These are phyloP conservation scores for Acipenser ruthenus DNA, from an alignment of 2,797 vertebrate genomes.

Conservation along the genomic window DNA sequence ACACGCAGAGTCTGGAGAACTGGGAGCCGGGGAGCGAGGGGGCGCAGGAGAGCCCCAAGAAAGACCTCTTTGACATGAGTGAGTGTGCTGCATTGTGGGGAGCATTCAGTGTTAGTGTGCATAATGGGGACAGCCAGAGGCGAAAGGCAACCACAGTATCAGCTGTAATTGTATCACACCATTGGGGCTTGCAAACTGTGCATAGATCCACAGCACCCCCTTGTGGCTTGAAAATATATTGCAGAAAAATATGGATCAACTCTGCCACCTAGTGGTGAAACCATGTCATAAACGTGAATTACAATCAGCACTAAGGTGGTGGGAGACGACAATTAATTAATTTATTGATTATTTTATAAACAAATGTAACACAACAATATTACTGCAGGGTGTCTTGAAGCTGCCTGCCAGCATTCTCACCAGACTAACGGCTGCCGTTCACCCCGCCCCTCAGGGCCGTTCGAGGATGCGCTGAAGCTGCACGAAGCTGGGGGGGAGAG, in stretches of 20 bases:
- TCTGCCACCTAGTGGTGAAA: slow-evolving; percentile 48
- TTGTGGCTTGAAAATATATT: too few relatives aligned
- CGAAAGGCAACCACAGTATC: too few relatives aligned
- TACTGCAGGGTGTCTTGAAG: too few relatives aligned
- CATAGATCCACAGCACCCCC: too few relatives aligned
- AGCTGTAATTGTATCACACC: too few relatives aligned
- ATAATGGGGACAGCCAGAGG: too few relatives aligned
- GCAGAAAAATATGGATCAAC: slow-evolving; percentile 36
- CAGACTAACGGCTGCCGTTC: too few relatives aligned
- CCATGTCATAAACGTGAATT: slow-evolving; percentile 12
- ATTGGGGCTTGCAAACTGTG: too few relatives aligned
- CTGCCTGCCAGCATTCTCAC: too few relatives aligned
- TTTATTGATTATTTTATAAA: too few relatives aligned
- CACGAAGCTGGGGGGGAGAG: slow-evolving; percentile 62
- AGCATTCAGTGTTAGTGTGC: too few relatives aligned
- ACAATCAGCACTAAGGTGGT: neutral
- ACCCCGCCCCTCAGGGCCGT: slow-evolving; percentile 63
- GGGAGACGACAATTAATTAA: neutral
- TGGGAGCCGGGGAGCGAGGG: slow-evolving; percentile 32
- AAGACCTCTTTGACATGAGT: slow-evolving; percentile 97
- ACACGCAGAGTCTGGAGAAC: slow-evolving; percentile 76
- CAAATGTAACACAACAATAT: too few relatives aligned
- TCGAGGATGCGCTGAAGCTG: slow-evolving; percentile 88
- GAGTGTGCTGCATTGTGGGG: slow-evolving; percentile 32
- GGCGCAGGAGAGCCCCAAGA: slow-evolving; percentile 77